Base-by-base conservation (phyloP, 2,113 vertebrate genomes). In the Murina feae region DNA sequence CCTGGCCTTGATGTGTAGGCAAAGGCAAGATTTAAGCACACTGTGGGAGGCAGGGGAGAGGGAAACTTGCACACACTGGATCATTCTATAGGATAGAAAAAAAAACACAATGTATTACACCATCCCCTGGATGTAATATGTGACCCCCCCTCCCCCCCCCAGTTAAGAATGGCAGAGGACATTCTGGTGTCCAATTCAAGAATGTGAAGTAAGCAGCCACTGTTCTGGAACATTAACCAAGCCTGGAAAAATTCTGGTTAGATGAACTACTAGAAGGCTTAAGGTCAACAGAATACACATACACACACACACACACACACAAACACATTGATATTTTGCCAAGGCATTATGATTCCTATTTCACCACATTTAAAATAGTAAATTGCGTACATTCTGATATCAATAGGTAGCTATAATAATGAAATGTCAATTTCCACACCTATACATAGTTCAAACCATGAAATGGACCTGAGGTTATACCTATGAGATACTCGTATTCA, bases 381-480 rank as follows among this genome's bases (percentile, higher is more conserved):
- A 88, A 58, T 69, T 66, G 11, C 55, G 37, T 63, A 75, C 9
- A 53, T 63, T 82, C 39, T n/a, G 49, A 69, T 91, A 32, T 78
- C 47, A 86, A 20, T 83, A 69, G 63, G 49, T 69, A 63, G 4
- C 4, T 88, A 23, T 80, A 93, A 42, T 49, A 69, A 74, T 81
- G 75, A 85, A 91, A 88, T 49, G 32, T 85, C 66, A 95, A 86
- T 83, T 53, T 1, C 25, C 28, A 63, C 9, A 58, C 68, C 11
- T 86, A 23, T 93, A 12, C 44, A 72, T 91, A 91, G 81, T 58
- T 25, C 51, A 93, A 91, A 91, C 85, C 55, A 60, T 85, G 71
- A 89, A 89, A 82, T 3, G 42, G 18, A 95, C 12, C 12, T 71
- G 35, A 80, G 4, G 6, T 87, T 83, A 79, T 83, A 79, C 35